A percentile compares a stretch with the other conserved stretches of the same genome.
Evolutionary conservation across 1,140 invertebrate genomes (phyloP).

Genomic region (Hylyphantes graminicola): DNA sequence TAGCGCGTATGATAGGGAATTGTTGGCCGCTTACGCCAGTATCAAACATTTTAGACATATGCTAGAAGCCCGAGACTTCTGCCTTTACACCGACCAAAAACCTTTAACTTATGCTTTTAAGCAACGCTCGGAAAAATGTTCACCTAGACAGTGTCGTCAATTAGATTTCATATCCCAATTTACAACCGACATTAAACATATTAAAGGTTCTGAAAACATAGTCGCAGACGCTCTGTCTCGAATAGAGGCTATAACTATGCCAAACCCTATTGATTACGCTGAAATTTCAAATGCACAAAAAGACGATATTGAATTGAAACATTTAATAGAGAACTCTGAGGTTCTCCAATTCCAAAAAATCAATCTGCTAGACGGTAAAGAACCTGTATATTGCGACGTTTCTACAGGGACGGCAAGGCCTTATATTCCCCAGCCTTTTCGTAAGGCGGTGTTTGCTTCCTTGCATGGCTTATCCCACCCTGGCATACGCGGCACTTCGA

Average conservation of each 20-base stretch:
- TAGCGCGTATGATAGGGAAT: slow-evolving; percentile 64
- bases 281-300: neutral
- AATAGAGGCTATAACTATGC: slow-evolving; percentile 5
- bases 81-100: slow-evolving; percentile 64
- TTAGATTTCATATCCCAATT: slow-evolving; percentile 65
- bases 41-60: slow-evolving; percentile 68
- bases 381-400: neutral
- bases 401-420: neutral
- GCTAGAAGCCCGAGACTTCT: slow-evolving; percentile 67
- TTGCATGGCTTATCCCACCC: slow-evolving; percentile 16
- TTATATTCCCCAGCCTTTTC: neutral
- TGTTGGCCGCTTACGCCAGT: slow-evolving; percentile 69
- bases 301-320: neutral
- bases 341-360: neutral
- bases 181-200: neutral
- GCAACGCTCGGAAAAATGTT: slow-evolving; percentile 59
- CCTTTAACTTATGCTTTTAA: slow-evolving; percentile 63
- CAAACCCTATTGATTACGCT: neutral
- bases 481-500: neutral
- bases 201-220: slow-evolving; percentile 21
- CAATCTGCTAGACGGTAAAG: neutral
- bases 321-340: neutral
- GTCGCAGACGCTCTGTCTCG: neutral
- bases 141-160: slow-evolving; percentile 59
- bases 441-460: neutral